phyloP scores from a whole-genome alignment of 2,797 vertebrate species.

The Psittacula echo region DNA sequence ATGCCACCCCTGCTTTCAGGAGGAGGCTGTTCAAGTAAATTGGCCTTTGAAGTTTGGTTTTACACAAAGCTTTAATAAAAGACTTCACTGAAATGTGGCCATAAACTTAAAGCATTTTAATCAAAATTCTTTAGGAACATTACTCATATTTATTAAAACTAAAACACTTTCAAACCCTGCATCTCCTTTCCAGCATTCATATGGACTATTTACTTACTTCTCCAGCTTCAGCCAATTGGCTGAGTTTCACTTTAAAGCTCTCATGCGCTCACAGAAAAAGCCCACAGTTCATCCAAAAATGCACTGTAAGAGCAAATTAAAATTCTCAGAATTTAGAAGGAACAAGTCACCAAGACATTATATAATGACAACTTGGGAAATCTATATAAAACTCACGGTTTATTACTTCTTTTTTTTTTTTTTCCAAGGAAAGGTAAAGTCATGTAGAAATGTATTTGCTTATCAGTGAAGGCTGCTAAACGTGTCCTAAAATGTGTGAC shows the following conservation, averaged over 20 bases:
- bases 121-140: not conserved
- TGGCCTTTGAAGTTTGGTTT: conserved; percentile 39
- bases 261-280: not conserved
- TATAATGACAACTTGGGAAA: not conserved
- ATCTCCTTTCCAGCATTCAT: not conserved
- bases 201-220: conserved; percentile 1
- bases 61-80: conserved; percentile 35
- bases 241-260: conserved; percentile 17
- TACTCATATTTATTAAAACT: conserved; percentile 24
- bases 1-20: not conserved
- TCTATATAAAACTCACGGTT: not conserved
- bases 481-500: not conserved
- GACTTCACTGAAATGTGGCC: not conserved
- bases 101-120: not conserved
- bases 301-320: not conserved
- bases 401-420: not conserved
- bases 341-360: not conserved
- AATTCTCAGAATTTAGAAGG: not conserved
- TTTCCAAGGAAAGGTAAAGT: not conserved
- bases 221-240: conserved; percentile 17
- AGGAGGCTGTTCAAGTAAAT: not conserved
- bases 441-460: not conserved
- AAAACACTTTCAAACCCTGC: not conserved
- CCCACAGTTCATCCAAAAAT: not conserved
- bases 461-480: not conserved